Evolutionary conservation across 2,797 vertebrate genomes (phyloP).

Genomic region (Hippocampus kuda): DNA sequence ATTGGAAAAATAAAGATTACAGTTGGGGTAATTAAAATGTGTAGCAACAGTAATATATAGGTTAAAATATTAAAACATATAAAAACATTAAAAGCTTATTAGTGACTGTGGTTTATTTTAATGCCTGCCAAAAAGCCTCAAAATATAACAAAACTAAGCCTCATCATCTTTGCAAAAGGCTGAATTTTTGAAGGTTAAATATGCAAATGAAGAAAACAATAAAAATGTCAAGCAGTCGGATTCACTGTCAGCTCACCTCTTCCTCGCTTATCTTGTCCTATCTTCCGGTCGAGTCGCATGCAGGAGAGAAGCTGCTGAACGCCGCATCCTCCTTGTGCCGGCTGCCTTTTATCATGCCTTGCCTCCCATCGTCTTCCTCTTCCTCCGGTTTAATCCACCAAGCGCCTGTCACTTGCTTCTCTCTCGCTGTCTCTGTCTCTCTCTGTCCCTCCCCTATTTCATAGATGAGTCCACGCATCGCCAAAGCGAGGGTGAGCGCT

Average conservation of each 20-base stretch:
- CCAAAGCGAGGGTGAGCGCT: constrained; percentile 56
- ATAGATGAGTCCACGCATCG: constrained; percentile 21
- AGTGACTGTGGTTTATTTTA: background rate
- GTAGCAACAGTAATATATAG: background rate
- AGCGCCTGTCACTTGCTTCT: constrained; percentile 29
- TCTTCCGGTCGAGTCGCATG: constrained; percentile 19
- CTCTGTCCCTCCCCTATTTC: constrained; percentile 7
- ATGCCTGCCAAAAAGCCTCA: background rate
- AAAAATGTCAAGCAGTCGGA: background rate
- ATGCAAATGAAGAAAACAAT: background rate
- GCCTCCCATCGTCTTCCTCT: constrained; percentile 34
- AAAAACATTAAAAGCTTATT: no score
- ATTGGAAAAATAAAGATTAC: background rate
- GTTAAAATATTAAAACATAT: background rate
- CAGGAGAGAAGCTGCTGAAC: constrained; percentile 18
- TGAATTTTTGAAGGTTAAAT: background rate
- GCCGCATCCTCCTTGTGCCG: constrained; percentile 32
- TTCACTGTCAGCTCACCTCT: background rate
- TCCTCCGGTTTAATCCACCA: constrained; percentile 45
- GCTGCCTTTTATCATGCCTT: constrained; percentile 34
- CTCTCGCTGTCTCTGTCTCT: constrained; percentile 18
- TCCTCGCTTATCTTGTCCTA: constrained; percentile 9
- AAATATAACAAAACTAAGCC: no score
- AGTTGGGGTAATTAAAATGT: background rate
- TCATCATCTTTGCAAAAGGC: background rate